A percentile compares a stretch with the other conserved stretches of the same genome.
These are phyloP conservation scores for Stenichneumon culpator DNA, from an alignment of 2,888 invertebrate species.

Conservation along the genomic window DNA sequence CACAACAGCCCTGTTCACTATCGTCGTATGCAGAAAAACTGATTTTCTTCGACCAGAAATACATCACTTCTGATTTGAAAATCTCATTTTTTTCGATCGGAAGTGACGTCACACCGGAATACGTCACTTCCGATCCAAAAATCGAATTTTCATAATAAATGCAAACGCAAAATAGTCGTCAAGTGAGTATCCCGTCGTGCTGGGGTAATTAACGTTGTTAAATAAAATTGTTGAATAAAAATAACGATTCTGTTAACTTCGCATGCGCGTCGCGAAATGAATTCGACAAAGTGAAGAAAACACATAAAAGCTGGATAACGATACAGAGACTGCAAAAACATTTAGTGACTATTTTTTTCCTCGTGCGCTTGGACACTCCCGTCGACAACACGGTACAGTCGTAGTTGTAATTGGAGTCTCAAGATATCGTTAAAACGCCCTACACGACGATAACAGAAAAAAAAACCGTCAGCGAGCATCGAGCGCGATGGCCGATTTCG, in stretches of 20 bases:
- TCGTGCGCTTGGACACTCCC: conserved; percentile 18
- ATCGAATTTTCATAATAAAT: neutral
- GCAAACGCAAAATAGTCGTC: conserved; percentile 1
- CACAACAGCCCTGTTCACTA: too few relatives aligned
- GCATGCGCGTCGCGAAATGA: neutral
- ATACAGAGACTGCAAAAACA: conserved; percentile 71
- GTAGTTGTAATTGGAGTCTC: conserved; percentile 39
- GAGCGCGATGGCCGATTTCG: neutral
- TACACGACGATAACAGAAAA: conserved; percentile 38
- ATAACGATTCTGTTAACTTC: neutral
- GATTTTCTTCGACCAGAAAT: too few relatives aligned
- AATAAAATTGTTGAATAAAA: too few relatives aligned
- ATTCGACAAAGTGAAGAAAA: conserved; percentile 55
- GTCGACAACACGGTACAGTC: conserved; percentile 13
- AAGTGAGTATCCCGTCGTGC: neutral
- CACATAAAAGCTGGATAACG: conserved; percentile 20
- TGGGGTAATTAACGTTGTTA: neutral
- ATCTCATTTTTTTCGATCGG: too few relatives aligned
- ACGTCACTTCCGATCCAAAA: too few relatives aligned
- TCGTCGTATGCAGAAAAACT: too few relatives aligned
- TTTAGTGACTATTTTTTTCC: conserved; percentile 66
- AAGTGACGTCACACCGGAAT: too few relatives aligned
- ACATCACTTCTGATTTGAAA: too few relatives aligned
- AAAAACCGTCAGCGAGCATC: conserved; percentile 40
- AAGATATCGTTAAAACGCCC: conserved; percentile 10